Evolutionary conservation across 64 coral and sea anemone species (phyloP).

Genomic region (Catalaphyllia jardinei): DNA sequence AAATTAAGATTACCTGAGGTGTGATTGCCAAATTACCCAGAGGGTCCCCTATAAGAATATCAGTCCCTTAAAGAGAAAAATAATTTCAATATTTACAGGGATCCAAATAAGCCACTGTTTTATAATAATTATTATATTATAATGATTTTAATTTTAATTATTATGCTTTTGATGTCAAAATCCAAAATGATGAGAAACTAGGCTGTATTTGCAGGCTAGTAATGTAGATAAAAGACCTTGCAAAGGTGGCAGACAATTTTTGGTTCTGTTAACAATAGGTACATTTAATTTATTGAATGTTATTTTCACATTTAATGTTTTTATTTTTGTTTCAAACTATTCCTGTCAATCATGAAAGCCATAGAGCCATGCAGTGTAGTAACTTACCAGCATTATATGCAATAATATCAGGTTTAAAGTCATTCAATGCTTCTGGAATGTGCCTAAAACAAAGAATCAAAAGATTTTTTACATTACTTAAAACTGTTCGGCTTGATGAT

Average conservation of each 20-base stretch:
- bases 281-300: no score
- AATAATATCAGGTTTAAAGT: slow-evolving; percentile 94
- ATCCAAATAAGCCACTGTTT: no score
- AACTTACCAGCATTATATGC: slow-evolving; percentile 90
- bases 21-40: slow-evolving; percentile 89
- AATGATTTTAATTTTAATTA: no score
- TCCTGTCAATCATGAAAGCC: no score
- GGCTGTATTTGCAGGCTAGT: no score
- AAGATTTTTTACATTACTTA: neutral
- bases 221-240: no score
- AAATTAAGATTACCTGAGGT: slow-evolving; percentile 54
- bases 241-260: neutral
- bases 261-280: neutral
- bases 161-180: no score
- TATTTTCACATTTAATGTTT: no score
- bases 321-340: no score
- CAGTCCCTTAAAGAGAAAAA: slow-evolving; percentile 68
- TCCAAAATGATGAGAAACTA: no score
- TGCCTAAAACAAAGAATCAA: slow-evolving; percentile 52
- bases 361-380: neutral
- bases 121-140: no score
- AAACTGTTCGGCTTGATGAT: neutral
- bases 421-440: slow-evolving; percentile 80
- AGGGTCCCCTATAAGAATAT: slow-evolving; percentile 94
- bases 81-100: neutral